A percentile compares a stretch with the other conserved stretches of the same genome.
Evolutionary conservation across 1,140 invertebrate genomes (phyloP).

Genomic region (Platorchestia sp.): DNA sequence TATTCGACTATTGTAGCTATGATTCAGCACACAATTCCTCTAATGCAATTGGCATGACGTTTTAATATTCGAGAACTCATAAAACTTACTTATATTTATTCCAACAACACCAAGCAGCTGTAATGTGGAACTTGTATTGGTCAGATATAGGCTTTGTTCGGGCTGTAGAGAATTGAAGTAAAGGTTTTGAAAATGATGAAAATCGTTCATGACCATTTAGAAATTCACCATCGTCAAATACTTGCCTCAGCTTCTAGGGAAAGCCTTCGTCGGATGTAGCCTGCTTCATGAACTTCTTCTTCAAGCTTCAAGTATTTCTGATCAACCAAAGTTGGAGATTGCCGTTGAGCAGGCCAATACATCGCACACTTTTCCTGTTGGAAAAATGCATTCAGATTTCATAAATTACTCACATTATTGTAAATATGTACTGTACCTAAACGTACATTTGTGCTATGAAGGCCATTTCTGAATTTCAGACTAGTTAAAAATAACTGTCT

Average conservation of each 20-base stretch:
- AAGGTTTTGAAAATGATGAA: neutral
- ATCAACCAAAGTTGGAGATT: neutral
- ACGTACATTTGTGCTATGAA: no score
- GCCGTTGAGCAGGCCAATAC: neutral
- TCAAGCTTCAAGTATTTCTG: neutral
- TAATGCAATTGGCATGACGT: no score
- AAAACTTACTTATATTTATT: no score
- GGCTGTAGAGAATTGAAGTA: neutral
- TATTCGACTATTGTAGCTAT: no score
- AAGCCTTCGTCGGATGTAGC: neutral
- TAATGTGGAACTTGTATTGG: no score
- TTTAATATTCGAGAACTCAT: no score
- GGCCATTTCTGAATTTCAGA: no score
- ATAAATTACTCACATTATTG: no score
- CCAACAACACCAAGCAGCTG: no score
- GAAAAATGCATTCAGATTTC: neutral
- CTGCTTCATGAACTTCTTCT: neutral
- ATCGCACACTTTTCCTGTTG: neutral
- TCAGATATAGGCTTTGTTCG: no score
- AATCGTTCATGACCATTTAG: neutral
- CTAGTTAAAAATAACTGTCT: no score
- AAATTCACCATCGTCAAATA: neutral
- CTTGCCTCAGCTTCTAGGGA: neutral
- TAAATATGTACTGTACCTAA: neutral
- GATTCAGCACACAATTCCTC: no score